A percentile compares a stretch with the other conserved stretches of the same genome.
Conservation (phyloP, 2,113 vertebrate species). For the Apodemus speciosus region DNA sequence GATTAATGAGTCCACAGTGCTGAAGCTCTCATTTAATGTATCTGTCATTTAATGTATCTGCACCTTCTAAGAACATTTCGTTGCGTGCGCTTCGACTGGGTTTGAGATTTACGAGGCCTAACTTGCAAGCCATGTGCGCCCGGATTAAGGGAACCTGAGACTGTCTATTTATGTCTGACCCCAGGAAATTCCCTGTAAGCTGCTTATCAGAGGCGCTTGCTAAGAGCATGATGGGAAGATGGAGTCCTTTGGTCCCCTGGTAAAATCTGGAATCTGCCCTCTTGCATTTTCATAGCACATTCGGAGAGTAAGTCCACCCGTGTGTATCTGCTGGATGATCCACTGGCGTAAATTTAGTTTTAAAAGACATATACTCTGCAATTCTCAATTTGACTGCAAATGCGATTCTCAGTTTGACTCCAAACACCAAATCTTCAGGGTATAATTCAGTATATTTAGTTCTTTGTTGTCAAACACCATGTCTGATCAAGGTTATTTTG, state of each 20-base stretch:
- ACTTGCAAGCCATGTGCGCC: conserved; percentile 52
- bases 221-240: conserved; percentile 40
- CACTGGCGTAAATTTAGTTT: conserved; percentile 38
- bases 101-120: conserved; percentile 74
- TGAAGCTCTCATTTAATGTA: conserved; percentile 22
- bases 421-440: neutral
- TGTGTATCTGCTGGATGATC: neutral
- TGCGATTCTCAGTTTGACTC: neutral
- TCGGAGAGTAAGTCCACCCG: conserved; percentile 11
- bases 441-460: conserved; percentile 2
- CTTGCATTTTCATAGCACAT: neutral
- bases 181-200: conserved; percentile 73
- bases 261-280: conserved; percentile 43
- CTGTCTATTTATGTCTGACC: conserved; percentile 71
- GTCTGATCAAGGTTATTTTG: conserved; percentile 11
- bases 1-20: conserved; percentile 63
- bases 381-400: neutral
- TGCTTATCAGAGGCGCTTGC: conserved; percentile 60
- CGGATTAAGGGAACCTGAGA: conserved; percentile 69
- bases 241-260: neutral
- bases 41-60: neutral
- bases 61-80: conserved; percentile 47
- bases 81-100: conserved; percentile 52
- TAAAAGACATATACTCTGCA: neutral
- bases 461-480: neutral